A percentile compares a stretch with the other conserved stretches of the same genome.
Conservation (phyloP, 2,113 vertebrate species). For the Daboia siamensis region DNA sequence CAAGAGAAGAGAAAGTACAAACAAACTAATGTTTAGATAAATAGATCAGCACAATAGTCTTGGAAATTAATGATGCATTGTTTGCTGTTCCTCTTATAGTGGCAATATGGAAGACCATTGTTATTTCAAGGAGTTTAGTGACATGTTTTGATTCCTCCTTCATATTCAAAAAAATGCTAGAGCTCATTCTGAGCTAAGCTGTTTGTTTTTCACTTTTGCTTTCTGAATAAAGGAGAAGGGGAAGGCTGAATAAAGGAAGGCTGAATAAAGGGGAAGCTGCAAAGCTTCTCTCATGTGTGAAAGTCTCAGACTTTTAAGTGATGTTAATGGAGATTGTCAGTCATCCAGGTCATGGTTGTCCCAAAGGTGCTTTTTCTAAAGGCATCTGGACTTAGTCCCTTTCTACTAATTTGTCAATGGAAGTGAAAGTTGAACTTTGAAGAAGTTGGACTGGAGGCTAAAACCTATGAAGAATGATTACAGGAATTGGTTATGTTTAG, state of each 20-base stretch:
- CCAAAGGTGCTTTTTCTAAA: background rate
- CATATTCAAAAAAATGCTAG: background rate
- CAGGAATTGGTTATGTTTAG: too few species aligned
- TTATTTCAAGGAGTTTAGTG: background rate
- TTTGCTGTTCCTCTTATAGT: background rate
- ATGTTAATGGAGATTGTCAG: background rate
- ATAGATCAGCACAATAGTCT: background rate
- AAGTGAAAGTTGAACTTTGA: background rate
- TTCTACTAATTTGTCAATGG: background rate
- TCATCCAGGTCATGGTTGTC: background rate
- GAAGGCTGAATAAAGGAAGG: background rate
- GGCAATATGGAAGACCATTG: background rate
- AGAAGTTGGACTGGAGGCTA: background rate
- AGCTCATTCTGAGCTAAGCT: background rate
- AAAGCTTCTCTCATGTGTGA: background rate
- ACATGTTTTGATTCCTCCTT: background rate
- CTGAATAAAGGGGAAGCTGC: background rate
- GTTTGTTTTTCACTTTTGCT: background rate
- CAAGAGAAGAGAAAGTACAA: background rate
- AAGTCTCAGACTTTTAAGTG: background rate
- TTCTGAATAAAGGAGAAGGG: background rate
- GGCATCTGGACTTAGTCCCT: background rate
- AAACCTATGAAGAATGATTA: too few species aligned
- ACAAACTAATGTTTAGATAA: background rate
- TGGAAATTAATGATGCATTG: background rate